Base-by-base conservation (phyloP, 2,888 invertebrate genomes). In the Drosophila rubida region DNA sequence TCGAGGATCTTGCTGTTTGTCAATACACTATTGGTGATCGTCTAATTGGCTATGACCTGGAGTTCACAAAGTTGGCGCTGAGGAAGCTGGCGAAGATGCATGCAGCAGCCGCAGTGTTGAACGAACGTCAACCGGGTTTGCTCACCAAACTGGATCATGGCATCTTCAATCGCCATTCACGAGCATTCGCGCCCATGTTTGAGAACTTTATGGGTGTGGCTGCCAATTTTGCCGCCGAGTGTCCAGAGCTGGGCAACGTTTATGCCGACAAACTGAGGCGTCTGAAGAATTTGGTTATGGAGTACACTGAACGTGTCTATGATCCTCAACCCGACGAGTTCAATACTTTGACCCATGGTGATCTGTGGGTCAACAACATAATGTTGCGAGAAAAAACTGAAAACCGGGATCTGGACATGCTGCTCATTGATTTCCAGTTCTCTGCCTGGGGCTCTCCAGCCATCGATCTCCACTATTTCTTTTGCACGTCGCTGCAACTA, bases 41-140 rank as follows among this genome's bases (percentile, higher is more conserved):
- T 2, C 49, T 84, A 14, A 65, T 53, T 2, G 91, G 92, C 2
- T 80, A 93, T 37, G 92, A 93, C 62, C 49, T 92, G 53, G 81
- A 85, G 1, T 92, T 93, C 59, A 75, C 91, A 0, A 90, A 87
- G 62, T 3, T 92, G 41, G 87, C 90, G 0, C 62, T 93, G 0
- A 81, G 85, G 2, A 90, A 92, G 7, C 68, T 93, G 71, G 93
- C 93, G 1, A 91, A 91, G 70, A 93, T 93, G 79, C 93, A 93
- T 78, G 93, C 93, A 0, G 84, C 93, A 0, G 92, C 93, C 0
- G 90, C 93, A 0, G 92, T 92, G 0, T 78, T 91, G 30, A 93
- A 93, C 60, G 85, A 90, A 19, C 91, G 85, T 0, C 75, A 88
- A 6, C 81, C 87, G 0, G 89, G 86, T 0, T 48, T 69, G 0